A percentile compares a stretch with the other conserved stretches of the same genome.
phyloP scores from a whole-genome alignment of 2,888 invertebrate species.

The Spatulosminthurus flaviceps region DNA sequence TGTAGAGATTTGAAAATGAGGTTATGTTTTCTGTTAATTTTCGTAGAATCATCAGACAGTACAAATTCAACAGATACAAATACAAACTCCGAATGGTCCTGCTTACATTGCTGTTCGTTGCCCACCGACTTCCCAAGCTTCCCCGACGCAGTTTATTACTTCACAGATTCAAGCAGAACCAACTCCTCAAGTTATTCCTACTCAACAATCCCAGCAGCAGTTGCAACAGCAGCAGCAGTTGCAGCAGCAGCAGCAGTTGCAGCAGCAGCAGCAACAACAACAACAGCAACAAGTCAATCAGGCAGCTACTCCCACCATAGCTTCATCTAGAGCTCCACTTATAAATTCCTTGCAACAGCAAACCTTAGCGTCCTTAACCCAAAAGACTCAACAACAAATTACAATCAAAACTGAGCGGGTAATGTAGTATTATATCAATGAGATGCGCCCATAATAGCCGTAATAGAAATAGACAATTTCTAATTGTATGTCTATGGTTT shows the following conservation, averaged over 20 bases:
- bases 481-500: no score
- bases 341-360: slow-evolving; percentile 40
- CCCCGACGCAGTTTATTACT: slow-evolving; percentile 35
- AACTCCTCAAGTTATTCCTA: slow-evolving; percentile 39
- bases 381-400: slow-evolving; percentile 48
- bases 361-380: slow-evolving; percentile 42
- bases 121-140: slow-evolving; percentile 36
- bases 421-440: no score
- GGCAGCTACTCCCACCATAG: not conserved
- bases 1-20: no score
- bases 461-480: no score
- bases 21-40: not conserved
- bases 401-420: slow-evolving; percentile 48
- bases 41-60: slow-evolving; percentile 56
- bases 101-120: slow-evolving; percentile 66
- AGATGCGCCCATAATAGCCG: no score
- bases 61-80: slow-evolving; percentile 69
- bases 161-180: slow-evolving; percentile 47
- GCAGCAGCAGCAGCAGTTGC: not conserved
- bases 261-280: not conserved
- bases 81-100: slow-evolving; percentile 69
- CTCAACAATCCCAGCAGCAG: slow-evolving; percentile 25
- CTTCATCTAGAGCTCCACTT: not conserved
- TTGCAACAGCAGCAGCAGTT: not conserved
- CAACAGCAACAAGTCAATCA: not conserved